phyloP scores from a whole-genome alignment of 1,140 invertebrate species.

The Saxidomus purpurata region DNA sequence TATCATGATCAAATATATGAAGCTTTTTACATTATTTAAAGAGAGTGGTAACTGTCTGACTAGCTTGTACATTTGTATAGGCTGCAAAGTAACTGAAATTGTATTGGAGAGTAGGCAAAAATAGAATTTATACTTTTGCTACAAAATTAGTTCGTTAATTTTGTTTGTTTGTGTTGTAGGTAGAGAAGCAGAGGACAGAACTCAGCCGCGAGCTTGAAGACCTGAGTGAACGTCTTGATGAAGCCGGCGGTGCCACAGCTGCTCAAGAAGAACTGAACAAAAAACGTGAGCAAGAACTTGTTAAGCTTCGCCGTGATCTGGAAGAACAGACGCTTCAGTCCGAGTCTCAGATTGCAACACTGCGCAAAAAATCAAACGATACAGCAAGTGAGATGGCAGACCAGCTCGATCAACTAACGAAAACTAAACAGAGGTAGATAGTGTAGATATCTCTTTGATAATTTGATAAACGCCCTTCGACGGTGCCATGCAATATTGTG shows the following conservation, averaged over 20 bases:
- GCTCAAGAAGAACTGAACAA: slow-evolving; percentile 99
- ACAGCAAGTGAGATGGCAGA: slow-evolving; percentile 97
- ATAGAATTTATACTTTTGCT: no score
- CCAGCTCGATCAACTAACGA: slow-evolving; percentile 99
- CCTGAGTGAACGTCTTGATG: slow-evolving; percentile 98
- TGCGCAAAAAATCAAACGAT: slow-evolving; percentile 99
- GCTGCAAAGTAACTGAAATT: no score
- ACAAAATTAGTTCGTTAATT: no score
- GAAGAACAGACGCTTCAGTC: slow-evolving; percentile 99
- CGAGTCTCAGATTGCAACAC: slow-evolving; percentile 96
- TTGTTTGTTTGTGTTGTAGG: slow-evolving; percentile 83
- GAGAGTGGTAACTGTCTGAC: no score
- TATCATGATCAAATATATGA: no score
- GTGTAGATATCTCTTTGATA: no score
- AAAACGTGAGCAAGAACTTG: slow-evolving; percentile 99
- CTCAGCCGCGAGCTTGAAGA: slow-evolving; percentile 98
- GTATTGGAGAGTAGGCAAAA: no score
- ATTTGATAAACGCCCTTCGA: no score
- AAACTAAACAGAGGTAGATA: slow-evolving; percentile 98
- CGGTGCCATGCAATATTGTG: background rate
- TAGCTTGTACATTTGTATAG: no score
- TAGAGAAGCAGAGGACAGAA: slow-evolving; percentile 98
- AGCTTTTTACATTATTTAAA: no score
- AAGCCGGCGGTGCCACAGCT: slow-evolving; percentile 99
- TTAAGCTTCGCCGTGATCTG: slow-evolving; percentile 98